Evolutionary conservation across 1,140 invertebrate genomes (phyloP), one percentile per base, ranked within the genome.

Genomic region (Musca vetustissima): DNA sequence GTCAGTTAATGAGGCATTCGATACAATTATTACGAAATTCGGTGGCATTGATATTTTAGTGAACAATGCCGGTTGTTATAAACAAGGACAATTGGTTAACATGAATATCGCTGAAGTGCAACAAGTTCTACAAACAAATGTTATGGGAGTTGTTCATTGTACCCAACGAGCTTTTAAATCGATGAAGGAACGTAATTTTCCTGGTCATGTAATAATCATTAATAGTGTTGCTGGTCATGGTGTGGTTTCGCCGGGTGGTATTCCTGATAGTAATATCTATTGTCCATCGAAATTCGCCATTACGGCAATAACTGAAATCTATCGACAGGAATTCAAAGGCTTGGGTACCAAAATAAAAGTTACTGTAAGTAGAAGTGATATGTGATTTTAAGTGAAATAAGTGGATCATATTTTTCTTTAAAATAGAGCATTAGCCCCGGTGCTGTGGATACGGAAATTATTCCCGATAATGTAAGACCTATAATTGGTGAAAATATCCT

Each of bases 151-250:
- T n/a, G n/a, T n/a, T n/a, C n/a, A n/a, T n/a, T n/a, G n/a, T n/a
- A n/a, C n/a, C n/a, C n/a, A n/a, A n/a, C n/a, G n/a, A n/a, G n/a
- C n/a, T n/a, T n/a, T n/a, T n/a, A n/a, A n/a, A n/a, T n/a, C n/a
- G n/a, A 92, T 94, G 89, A 85, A 81, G 66, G 85, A 87, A 55
- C 84, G 87, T 15, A 83, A 85, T 1, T 83, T 90, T 14, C 84
- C 89, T 71, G 92, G 92, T 0, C 90, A 93, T 69, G 86, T 93
- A 28, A 84, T 93, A 32, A 87, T 91, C 61, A 85, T 94, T 3
- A 92, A 90, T 78, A 92, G 87, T 70, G 66, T 87, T 53, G 80
- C 79, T 0, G 87, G 87, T 87, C 70, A 67, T 52, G 48, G 32
- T 14, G 17, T 67, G 4, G 19, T 48, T 13, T 19, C 21, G 32